Evolutionary conservation across 2,888 invertebrate species (phyloP), one percentile per base, ranked within the genome.

Genomic region (Homarus gammarus): DNA sequence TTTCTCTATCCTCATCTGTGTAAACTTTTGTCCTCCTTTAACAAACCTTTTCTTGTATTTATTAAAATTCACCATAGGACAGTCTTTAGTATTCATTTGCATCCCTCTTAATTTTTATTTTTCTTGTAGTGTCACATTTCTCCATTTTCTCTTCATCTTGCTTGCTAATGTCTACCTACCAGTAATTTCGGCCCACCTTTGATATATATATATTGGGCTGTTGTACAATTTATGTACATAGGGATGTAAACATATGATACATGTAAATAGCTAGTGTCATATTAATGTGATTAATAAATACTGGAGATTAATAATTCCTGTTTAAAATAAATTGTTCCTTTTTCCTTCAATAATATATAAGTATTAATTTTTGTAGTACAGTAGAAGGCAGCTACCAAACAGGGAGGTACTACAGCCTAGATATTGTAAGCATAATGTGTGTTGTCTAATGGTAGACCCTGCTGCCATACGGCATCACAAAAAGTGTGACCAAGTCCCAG

Each of bases 251-350:
- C 64, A 44, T 27, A 64, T 81, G 38, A 83, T 49, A 83, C 31
- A 18, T 83, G 83, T 83, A 83, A 33, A 83, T 83, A 83, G 18
- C 40, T 44, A 27, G 64, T 40, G 44, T 70, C 49, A 44, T 83
- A 40, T 83, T 40, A 82, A 83, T 83, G 68, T 83, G 70, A 83
- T 83, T 83, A 83, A 83, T 49, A 83, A 70, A 83, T 64, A 61
- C 31, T 79, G 56, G 22, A 79, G 36, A 33, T 33, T 49, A 5
- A 56, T 8, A 56, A 56, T n/a, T n/a, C n/a, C n/a, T n/a, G n/a
- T n/a, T n/a, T n/a, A n/a, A n/a, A n/a, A n/a, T n/a, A n/a, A n/a
- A n/a, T n/a, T n/a, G n/a, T n/a, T n/a, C n/a, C n/a, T n/a, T n/a
- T n/a, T n/a, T n/a, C n/a, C n/a, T n/a, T n/a, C n/a, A n/a, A n/a